A percentile compares a stretch with the other conserved stretches of the same genome.
phyloP scores from a whole-genome alignment of 2,797 vertebrate genomes.

The Chloroceryle amazona region DNA sequence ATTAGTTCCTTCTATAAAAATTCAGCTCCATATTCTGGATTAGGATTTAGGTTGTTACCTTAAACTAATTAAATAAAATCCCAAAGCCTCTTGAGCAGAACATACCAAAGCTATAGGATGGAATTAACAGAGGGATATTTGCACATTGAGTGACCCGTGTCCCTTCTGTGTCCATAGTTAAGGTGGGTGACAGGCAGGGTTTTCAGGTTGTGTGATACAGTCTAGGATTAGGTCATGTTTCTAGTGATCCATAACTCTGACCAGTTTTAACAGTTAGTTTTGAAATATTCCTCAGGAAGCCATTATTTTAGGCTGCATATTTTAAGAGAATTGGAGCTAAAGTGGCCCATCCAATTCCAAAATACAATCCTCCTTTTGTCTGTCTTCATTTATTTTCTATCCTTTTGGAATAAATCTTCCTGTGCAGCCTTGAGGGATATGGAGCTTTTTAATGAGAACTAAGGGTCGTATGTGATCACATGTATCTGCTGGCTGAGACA shows the following conservation, averaged over 20 bases:
- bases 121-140: background rate
- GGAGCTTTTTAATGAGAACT: background rate
- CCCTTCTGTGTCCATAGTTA: background rate
- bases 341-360: background rate
- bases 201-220: background rate
- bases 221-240: background rate
- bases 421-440: background rate
- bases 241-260: background rate
- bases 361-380: background rate
- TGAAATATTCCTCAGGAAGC: background rate
- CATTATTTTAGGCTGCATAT: background rate
- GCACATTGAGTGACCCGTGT: accelerated
- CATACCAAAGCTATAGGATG: background rate
- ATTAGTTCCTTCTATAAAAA: constrained; percentile 26
- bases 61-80: constrained; percentile 28
- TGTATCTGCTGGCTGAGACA: background rate
- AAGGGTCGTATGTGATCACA: background rate
- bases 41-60: constrained; percentile 22
- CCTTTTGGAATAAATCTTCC: background rate
- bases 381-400: background rate
- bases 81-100: background rate
- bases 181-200: background rate
- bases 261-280: background rate
- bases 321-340: background rate
- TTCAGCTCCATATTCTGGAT: constrained; percentile 11